Percentiles rank a stretch among this genome's conserved stretches.
Evolutionary conservation across 2,797 vertebrate species (phyloP).

Genomic region (Hirundo rustica): DNA sequence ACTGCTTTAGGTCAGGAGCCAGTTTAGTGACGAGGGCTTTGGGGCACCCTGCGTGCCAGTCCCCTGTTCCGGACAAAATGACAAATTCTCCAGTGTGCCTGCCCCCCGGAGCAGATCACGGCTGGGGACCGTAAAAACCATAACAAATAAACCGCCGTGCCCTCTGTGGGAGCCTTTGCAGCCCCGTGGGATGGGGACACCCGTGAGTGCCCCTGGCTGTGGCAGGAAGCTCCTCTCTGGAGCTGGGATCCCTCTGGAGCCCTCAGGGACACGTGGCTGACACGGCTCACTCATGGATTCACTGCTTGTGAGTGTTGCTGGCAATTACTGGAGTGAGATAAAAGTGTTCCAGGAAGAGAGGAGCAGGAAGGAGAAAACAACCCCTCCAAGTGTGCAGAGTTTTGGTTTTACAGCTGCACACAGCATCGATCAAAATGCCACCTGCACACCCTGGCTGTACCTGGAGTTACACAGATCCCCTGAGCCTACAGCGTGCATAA

Average conservation of each 20-base stretch:
- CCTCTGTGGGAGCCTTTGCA: neutral
- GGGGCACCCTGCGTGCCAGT: neutral
- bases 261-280: rapidly evolving
- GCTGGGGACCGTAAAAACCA: neutral
- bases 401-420: neutral
- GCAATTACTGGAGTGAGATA: neutral
- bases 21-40: rapidly evolving
- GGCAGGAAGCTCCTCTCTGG: neutral
- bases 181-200: rapidly evolving
- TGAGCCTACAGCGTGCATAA: neutral
- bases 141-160: rapidly evolving
- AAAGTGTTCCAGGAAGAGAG: neutral
- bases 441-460: neutral
- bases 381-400: neutral
- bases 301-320: neutral
- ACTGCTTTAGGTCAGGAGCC: neutral
- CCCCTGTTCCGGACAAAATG: neutral
- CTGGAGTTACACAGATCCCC: neutral
- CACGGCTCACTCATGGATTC: neutral
- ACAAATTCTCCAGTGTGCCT: rapidly evolving
- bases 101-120: neutral
- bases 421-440: neutral
- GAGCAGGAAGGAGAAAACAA: neutral
- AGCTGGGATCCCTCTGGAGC: neutral
- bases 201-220: rapidly evolving